Conservation (phyloP, 1,140 invertebrate species). For the Drosophila tani region DNA sequence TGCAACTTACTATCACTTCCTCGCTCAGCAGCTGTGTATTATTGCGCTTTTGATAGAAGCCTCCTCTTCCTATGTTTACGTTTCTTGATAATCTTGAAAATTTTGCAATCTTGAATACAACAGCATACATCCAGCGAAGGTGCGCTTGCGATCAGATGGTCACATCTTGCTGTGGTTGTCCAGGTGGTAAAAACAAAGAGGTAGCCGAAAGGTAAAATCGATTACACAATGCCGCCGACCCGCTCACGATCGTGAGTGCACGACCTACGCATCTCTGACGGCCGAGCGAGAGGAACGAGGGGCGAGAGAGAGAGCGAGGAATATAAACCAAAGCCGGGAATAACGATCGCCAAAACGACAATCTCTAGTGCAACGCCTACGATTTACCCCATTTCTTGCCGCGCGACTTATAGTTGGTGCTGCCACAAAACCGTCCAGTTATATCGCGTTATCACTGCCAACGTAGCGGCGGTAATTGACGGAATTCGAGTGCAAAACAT, state of each 20-base stretch:
- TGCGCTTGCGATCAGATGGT: not conserved
- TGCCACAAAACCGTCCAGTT: not conserved
- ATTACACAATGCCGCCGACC: conserved; percentile 29
- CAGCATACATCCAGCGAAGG: not conserved
- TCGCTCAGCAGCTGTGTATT: not conserved
- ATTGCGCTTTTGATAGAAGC: not conserved
- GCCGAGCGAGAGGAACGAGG: not conserved
- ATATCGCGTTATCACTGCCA: conserved; percentile 37
- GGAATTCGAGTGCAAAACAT: conserved; percentile 66
- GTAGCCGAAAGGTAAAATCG: conserved; percentile 8
- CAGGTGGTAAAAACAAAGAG: not conserved
- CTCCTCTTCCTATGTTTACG: not conserved
- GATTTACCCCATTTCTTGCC: not conserved
- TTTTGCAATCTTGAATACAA: not conserved
- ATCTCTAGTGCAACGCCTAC: not conserved
- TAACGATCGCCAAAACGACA: conserved; percentile 12
- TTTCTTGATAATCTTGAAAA: not conserved
- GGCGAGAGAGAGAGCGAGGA: not conserved
- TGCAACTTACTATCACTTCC: not conserved
- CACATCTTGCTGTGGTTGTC: not conserved
- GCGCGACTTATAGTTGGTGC: not conserved
- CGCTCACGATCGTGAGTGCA: conserved; percentile 26
- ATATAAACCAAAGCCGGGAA: conserved; percentile 24
- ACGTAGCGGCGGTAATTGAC: conserved; percentile 50
- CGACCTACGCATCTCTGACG: conserved; percentile 27